Evolutionary conservation across 2,888 invertebrate species (phyloP).

Genomic region (Drosophila acutilabella): DNA sequence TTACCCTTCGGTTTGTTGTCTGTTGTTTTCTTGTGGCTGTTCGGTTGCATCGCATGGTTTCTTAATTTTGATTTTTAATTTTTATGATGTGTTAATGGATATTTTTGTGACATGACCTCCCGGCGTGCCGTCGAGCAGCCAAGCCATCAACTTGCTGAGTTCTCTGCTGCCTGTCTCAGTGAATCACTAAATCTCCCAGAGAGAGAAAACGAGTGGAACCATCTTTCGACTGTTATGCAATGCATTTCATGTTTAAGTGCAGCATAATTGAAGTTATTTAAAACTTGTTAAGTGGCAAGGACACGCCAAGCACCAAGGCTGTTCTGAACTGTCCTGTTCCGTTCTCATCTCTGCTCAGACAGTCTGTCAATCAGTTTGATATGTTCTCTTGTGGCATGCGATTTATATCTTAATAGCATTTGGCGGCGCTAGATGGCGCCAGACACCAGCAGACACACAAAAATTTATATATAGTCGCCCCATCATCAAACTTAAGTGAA

Average conservation of each 20-base stretch:
- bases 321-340: constrained; percentile 18
- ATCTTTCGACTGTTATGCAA: constrained; percentile 62
- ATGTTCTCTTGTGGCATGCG: constrained; percentile 1
- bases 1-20: constrained; percentile 29
- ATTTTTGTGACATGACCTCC: constrained; percentile 80
- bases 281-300: constrained; percentile 68
- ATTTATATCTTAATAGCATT: constrained; percentile 38
- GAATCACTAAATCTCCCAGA: constrained; percentile 20
- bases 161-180: constrained; percentile 43
- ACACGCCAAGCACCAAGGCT: constrained; percentile 55
- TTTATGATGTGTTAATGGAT: constrained; percentile 81
- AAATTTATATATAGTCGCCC: constrained; percentile 32
- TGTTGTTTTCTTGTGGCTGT: constrained; percentile 24
- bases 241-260: constrained; percentile 36
- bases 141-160: constrained; percentile 60
- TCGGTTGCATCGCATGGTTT: constrained; percentile 67
- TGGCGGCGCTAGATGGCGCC: constrained; percentile 62
- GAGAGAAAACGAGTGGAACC: constrained; percentile 27
- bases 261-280: constrained; percentile 74
- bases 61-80: constrained; percentile 77
- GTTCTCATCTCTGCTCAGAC: constrained; percentile 4
- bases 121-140: constrained; percentile 60
- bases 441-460: constrained; percentile 27
- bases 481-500: constrained; percentile 73
- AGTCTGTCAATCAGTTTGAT: constrained; percentile 49